phyloP scores from a whole-genome alignment of 2,888 invertebrate species.

The Cephus pulcher region DNA sequence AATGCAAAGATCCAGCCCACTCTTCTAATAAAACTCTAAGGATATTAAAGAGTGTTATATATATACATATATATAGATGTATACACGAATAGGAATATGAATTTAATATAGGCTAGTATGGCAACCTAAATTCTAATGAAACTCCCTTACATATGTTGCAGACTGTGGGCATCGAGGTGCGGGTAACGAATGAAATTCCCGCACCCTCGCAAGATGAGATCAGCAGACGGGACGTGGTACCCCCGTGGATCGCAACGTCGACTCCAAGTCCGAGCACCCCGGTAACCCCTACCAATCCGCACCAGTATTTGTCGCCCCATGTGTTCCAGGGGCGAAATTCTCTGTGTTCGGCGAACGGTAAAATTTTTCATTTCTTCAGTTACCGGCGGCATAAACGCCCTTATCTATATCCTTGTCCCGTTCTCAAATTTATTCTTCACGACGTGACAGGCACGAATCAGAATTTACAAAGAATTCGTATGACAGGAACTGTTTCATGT shows the following conservation, averaged over 20 bases:
- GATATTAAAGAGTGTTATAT: not conserved
- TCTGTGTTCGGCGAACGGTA: slow-evolving; percentile 67
- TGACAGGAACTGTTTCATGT: no score
- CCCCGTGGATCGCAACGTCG: slow-evolving; percentile 46
- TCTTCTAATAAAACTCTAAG: not conserved
- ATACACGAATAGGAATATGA: not conserved
- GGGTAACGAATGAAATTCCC: slow-evolving; percentile 54
- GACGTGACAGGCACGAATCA: not conserved
- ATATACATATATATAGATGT: not conserved
- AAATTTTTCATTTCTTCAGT: slow-evolving; percentile 28
- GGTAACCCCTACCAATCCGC: slow-evolving; percentile 53
- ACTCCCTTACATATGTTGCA: slow-evolving; percentile 25
- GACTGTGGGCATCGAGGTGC: slow-evolving; percentile 57
- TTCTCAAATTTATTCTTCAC: not conserved
- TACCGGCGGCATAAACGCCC: not conserved
- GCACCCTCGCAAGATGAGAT: slow-evolving; percentile 30
- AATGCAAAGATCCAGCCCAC: not conserved
- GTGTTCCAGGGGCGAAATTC: slow-evolving; percentile 68
- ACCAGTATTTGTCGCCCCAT: slow-evolving; percentile 66
- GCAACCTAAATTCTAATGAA: not conserved
- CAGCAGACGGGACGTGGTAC: slow-evolving; percentile 39
- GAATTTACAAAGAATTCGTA: not conserved
- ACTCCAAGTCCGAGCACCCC: slow-evolving; percentile 49
- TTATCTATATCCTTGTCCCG: not conserved
- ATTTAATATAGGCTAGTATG: not conserved